Base-by-base conservation (phyloP, 2,888 invertebrate species). In the Oscheius sp. region DNA sequence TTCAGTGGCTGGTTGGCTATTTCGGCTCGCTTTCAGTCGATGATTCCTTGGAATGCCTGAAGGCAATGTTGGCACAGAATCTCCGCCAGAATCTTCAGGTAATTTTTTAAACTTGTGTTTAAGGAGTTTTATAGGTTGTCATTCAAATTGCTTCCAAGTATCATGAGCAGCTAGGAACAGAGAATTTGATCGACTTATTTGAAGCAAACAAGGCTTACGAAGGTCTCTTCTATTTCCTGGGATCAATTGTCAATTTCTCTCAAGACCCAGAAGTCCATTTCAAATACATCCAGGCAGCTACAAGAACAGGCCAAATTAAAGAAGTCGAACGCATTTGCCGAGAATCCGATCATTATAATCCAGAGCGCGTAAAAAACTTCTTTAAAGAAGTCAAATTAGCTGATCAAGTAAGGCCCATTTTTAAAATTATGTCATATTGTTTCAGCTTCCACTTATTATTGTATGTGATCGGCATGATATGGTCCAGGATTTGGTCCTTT, bases 401-500 rank as follows among this genome's bases (percentile, higher is more conserved):
- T 12, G 98, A 98, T 90, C 85, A 82, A 64, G 81, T 82, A 76
- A 79, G 31, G 23, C 10, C 34, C 27, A 17, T 27, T 23, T 6
- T 37, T 31, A 15, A 33, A 20, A 17, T 15, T 20, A 31, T 0
- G 15, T 17, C n/a, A 29, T 10, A 12, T 34, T 29, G 34, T 45
- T 70, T 67, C 96, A 98, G 88, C 90, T 98, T 87, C 98, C 98
- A 0, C 90, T 98, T 79, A 99, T 98, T 85, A 99, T 98, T 82
- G 98, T 98, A n/a, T 98, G 98, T 89, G 98, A 98, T 89, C 92
- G 98, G 75, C 98, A 98, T 88, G 96, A 98, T 89, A 98, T 98
- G 87, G 98, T 99, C 1, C 98, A 99, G 88, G 98, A 98, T 88
- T 90, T 95, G 71, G 97, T 98, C 20, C 91, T 98, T 61, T 98